A percentile compares a stretch with the other conserved stretches of the same genome.
Evolutionary conservation across 2,113 vertebrate genomes (phyloP).

Genomic region (Channa maculata): DNA sequence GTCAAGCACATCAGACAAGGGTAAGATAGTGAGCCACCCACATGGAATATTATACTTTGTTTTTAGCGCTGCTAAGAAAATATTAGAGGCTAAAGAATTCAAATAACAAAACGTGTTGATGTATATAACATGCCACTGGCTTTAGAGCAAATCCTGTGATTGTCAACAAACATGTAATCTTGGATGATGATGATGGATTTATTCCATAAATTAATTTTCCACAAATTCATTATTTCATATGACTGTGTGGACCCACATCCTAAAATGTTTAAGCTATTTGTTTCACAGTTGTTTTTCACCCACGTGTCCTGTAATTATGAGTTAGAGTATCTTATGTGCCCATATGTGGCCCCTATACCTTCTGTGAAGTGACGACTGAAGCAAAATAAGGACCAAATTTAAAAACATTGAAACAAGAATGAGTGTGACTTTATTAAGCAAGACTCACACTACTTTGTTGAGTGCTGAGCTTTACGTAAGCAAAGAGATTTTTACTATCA

Average conservation of each 20-base stretch:
- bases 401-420: too few species aligned
- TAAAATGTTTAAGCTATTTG: slow-evolving; percentile 3
- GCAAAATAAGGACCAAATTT: too few species aligned
- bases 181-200: background rate
- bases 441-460: too few species aligned
- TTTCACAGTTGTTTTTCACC: background rate
- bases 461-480: background rate
- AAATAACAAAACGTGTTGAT: background rate
- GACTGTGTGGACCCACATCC: background rate
- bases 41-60: slow-evolving; percentile 20
- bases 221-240: too few species aligned
- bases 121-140: background rate
- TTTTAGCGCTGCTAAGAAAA: slow-evolving; percentile 49
- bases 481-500: background rate
- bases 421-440: too few species aligned
- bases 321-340: background rate
- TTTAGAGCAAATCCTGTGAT: background rate
- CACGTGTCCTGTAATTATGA: background rate
- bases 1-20: slow-evolving; percentile 30
- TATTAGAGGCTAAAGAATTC: background rate
- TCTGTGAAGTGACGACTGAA: too few species aligned
- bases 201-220: background rate
- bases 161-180: background rate
- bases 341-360: background rate
- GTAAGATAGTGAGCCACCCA: slow-evolving; percentile 51